These are phyloP conservation scores for Creontiades dilutus DNA, from an alignment of 2,888 invertebrate genomes.

Conservation along the genomic window DNA sequence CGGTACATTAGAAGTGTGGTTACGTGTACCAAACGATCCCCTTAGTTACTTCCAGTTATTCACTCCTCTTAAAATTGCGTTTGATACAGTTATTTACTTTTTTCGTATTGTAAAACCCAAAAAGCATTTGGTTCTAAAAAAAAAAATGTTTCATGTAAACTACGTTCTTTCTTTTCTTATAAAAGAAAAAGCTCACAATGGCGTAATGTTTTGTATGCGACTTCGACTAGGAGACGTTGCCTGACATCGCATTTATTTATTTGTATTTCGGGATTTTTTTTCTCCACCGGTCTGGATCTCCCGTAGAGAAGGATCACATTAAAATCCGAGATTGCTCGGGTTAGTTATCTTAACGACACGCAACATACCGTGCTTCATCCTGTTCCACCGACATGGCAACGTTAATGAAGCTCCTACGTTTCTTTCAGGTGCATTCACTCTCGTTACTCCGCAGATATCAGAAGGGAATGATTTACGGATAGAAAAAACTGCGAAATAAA, in stretches of 20 bases:
- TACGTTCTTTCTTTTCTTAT: too few relatives aligned
- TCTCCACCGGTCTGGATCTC: not conserved
- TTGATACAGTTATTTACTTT: too few relatives aligned
- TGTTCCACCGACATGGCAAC: not conserved
- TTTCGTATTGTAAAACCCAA: too few relatives aligned
- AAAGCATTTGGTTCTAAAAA: too few relatives aligned
- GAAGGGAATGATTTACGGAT: too few relatives aligned
- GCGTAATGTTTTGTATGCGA: too few relatives aligned
- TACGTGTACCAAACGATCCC: too few relatives aligned
- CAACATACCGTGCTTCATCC: constrained; percentile 32
- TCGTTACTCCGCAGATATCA: constrained; percentile 7
- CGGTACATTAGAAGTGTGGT: too few relatives aligned
- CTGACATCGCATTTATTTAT: not conserved
- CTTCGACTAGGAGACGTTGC: not conserved
- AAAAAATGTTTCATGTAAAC: too few relatives aligned
- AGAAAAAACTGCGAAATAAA: constrained; percentile 12
- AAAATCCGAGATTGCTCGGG: not conserved
- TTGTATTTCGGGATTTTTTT: not conserved
- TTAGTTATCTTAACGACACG: constrained; percentile 40
- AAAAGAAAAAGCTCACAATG: too few relatives aligned
- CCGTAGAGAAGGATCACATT: not conserved
- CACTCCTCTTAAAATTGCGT: too few relatives aligned
- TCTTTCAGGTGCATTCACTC: not conserved
- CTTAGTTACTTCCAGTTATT: too few relatives aligned
- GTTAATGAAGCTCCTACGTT: constrained; percentile 32